Conservation (phyloP, 2,888 invertebrate genomes). For the Phlogophora meticulosa region DNA sequence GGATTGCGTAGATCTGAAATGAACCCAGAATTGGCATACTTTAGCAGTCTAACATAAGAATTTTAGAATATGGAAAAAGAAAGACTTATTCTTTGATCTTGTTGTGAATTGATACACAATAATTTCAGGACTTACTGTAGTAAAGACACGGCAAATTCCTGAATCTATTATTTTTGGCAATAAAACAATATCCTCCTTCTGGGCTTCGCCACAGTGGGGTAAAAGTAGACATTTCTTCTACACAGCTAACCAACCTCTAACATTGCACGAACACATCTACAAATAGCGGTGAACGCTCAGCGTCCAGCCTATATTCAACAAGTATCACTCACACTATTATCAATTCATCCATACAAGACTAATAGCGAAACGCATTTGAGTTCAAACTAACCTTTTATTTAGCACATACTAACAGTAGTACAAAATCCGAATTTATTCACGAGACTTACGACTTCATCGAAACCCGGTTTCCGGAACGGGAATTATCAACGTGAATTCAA, state of each 20-base stretch:
- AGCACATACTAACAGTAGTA: slow-evolving; percentile 50
- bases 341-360: slow-evolving; percentile 37
- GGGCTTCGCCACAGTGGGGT: too few relatives aligned
- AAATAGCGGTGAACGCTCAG: slow-evolving; percentile 31
- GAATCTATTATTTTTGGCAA: too few relatives aligned
- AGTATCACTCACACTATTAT: slow-evolving; percentile 35
- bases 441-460: slow-evolving; percentile 28
- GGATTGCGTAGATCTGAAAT: background rate
- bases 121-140: too few relatives aligned
- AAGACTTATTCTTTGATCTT: too few relatives aligned
- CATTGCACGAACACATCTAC: slow-evolving; percentile 40
- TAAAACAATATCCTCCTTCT: too few relatives aligned
- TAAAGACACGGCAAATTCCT: too few relatives aligned
- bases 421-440: slow-evolving; percentile 48
- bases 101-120: too few relatives aligned
- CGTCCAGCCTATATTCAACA: slow-evolving; percentile 45
- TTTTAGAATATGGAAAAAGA: too few relatives aligned
- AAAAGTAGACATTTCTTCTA: background rate
- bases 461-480: too few relatives aligned
- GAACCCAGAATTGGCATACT: background rate
- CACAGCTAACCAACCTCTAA: background rate
- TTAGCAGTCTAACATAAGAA: background rate
- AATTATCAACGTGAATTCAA: too few relatives aligned
- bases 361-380: slow-evolving; percentile 49
- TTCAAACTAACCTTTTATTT: slow-evolving; percentile 50